Percentiles rank a stretch among this genome's conserved stretches.
phyloP scores from a whole-genome alignment of 2,888 invertebrate species.

The Rotaria sp. region DNA sequence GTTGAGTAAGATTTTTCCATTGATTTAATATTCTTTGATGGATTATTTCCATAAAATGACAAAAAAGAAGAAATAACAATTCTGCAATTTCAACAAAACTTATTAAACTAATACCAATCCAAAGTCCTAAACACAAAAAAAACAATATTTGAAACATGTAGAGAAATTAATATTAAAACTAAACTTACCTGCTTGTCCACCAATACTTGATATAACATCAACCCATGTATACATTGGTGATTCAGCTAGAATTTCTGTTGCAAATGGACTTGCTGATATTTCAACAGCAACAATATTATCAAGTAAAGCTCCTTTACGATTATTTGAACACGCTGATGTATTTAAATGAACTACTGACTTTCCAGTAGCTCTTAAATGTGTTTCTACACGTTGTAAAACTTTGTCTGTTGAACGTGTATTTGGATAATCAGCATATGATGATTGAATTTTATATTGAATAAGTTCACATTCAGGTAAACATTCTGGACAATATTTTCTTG shows the following conservation, averaged over 20 bases:
- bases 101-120: constrained; percentile 1
- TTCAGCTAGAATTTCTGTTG: neutral
- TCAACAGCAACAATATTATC: constrained; percentile 4
- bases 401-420: neutral
- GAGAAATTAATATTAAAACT: no score
- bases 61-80: neutral
- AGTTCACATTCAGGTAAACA: constrained; percentile 21
- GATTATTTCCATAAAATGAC: neutral
- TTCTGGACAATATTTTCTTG: neutral
- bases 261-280: neutral
- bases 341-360: neutral
- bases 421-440: neutral
- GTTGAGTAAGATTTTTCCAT: neutral
- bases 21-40: neutral
- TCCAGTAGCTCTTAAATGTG: neutral
- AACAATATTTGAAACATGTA: neutral
- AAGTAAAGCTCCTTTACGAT: neutral
- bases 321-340: neutral
- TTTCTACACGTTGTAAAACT: neutral
- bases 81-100: neutral
- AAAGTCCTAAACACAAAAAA: neutral
- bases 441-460: neutral
- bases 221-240: constrained; percentile 5
- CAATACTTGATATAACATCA: neutral
- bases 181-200: neutral